A percentile compares a stretch with the other conserved stretches of the same genome.
These are phyloP conservation scores for Gymnothorax reevesii DNA, from an alignment of 2,797 vertebrate species.

Conservation along the genomic window DNA sequence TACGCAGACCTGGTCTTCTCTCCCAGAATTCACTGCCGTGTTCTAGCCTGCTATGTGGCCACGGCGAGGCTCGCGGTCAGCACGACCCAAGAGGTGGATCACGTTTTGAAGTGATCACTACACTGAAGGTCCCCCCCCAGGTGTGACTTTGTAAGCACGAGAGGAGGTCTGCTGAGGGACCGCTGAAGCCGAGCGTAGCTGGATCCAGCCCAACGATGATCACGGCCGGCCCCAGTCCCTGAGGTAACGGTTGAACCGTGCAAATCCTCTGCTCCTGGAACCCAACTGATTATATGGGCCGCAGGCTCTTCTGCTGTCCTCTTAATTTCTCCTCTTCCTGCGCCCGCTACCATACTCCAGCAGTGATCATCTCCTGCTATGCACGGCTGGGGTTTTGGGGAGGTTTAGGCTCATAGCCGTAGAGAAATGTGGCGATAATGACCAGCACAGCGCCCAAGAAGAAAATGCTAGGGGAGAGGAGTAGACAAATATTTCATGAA, in stretches of 20 bases:
- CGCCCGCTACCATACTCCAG: conserved; percentile 5
- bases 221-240: not conserved
- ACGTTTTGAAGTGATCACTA: not conserved
- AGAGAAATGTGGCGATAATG: conserved; percentile 93
- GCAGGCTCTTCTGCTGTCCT: too few species aligned
- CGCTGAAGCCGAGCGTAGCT: not conserved
- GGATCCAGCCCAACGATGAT: not conserved
- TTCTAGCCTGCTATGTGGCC: not conserved
- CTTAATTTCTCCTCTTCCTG: not conserved
- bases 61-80: not conserved
- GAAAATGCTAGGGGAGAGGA: conserved; percentile 80
- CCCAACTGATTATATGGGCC: not conserved
- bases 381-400: conserved; percentile 86
- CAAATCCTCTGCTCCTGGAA: not conserved
- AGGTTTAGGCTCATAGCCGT: conserved; percentile 89
- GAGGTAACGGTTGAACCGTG: not conserved
- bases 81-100: not conserved
- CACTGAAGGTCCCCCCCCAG: not conserved
- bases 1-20: not conserved
- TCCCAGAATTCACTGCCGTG: conserved; percentile 12
- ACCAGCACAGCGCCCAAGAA: conserved; percentile 92
- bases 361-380: conserved; percentile 59
- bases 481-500: conserved; percentile 18
- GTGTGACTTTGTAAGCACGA: not conserved
- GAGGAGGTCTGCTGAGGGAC: not conserved